Evolutionary conservation across 2,797 vertebrate species (phyloP).

Genomic region (Leucoraja ocellata): DNA sequence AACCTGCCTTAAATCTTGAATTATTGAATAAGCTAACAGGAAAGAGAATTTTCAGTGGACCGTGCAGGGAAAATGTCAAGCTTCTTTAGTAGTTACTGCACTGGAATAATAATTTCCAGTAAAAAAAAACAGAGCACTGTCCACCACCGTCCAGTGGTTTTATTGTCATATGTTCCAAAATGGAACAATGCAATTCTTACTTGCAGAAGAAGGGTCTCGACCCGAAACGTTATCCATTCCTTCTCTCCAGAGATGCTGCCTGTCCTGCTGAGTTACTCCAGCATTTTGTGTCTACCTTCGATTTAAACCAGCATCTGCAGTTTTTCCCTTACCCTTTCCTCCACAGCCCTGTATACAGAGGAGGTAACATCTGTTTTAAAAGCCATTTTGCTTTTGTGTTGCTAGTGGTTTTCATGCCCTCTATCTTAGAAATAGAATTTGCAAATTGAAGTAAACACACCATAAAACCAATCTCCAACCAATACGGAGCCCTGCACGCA

Average conservation of each 20-base stretch:
- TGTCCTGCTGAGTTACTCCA: no score
- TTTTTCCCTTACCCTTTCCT: no score
- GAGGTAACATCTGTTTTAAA: not conserved
- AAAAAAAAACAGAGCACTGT: constrained; percentile 7
- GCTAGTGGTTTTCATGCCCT: no score
- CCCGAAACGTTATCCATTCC: no score
- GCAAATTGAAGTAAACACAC: not conserved
- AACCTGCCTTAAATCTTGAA: not conserved
- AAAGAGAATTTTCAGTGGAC: not conserved
- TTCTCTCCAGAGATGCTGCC: no score
- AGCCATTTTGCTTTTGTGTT: not conserved
- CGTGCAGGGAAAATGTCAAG: not conserved
- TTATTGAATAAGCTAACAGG: not conserved
- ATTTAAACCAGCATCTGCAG: no score
- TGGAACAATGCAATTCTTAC: no score
- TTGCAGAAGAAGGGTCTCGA: no score
- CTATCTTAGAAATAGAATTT: not conserved
- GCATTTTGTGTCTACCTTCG: no score
- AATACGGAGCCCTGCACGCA: not conserved
- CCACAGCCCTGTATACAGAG: not conserved
- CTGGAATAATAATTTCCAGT: not conserved
- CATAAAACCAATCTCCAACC: not conserved
- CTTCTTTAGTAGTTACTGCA: not conserved
- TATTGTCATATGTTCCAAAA: no score
- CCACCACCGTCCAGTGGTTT: not conserved